A percentile compares a stretch with the other conserved stretches of the same genome.
phyloP scores from a whole-genome alignment of 2,888 invertebrate genomes.

The Agrotis segetum region DNA sequence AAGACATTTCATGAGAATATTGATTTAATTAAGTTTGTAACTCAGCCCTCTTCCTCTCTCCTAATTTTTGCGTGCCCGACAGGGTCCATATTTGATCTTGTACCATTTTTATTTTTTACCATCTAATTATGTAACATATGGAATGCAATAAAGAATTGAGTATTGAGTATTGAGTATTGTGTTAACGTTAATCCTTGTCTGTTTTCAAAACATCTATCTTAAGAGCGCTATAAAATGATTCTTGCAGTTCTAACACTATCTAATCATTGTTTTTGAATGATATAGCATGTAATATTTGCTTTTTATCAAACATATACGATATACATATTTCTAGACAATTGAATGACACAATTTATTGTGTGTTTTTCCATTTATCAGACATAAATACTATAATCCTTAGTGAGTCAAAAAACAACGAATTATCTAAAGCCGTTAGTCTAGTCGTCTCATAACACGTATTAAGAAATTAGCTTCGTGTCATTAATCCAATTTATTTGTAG shows the following conservation, averaged over 20 bases:
- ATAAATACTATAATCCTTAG: not conserved
- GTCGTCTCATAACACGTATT: not conserved
- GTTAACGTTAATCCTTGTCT: conserved; percentile 36
- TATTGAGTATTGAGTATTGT: too few relatives aligned
- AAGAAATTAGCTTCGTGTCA: too few relatives aligned
- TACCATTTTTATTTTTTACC: too few relatives aligned
- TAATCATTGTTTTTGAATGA: conserved; percentile 47
- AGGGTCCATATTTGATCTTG: too few relatives aligned
- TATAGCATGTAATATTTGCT: not conserved
- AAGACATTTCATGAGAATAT: too few relatives aligned
- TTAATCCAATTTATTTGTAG: not conserved
- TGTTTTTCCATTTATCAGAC: not conserved
- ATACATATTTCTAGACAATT: conserved; percentile 3
- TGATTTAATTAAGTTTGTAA: too few relatives aligned
- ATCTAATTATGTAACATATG: too few relatives aligned
- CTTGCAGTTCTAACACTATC: conserved; percentile 37
- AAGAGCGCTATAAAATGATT: conserved; percentile 28
- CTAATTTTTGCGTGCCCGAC: too few relatives aligned
- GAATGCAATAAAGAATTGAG: too few relatives aligned
- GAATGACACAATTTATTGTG: conserved; percentile 11
- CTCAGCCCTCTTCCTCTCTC: too few relatives aligned
- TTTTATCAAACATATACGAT: conserved; percentile 16
- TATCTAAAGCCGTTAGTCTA: conserved; percentile 15
- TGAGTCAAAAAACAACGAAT: not conserved
- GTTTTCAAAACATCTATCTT: conserved; percentile 52